Evolutionary conservation across 2,888 invertebrate species (phyloP).

Genomic region (Aphidius colemani): DNA sequence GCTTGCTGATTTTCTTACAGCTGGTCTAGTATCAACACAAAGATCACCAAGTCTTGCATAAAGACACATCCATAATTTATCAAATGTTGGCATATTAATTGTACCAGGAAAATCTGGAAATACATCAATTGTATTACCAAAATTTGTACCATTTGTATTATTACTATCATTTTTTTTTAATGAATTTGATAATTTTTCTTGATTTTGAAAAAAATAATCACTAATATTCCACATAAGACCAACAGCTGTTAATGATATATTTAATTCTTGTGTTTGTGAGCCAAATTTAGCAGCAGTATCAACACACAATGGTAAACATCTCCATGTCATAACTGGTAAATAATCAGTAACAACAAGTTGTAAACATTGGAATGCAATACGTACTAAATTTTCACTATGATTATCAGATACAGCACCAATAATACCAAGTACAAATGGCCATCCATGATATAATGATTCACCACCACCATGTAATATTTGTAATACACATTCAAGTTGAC

Average conservation of each 20-base stretch:
- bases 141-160: not conserved
- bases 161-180: conserved; percentile 58
- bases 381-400: conserved; percentile 89
- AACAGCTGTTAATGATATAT: conserved; percentile 95
- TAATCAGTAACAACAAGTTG: conserved; percentile 95
- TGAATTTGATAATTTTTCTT: conserved; percentile 78
- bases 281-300: conserved; percentile 96
- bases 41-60: conserved; percentile 85
- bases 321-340: conserved; percentile 88
- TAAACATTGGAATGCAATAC: conserved; percentile 94
- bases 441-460: conserved; percentile 89
- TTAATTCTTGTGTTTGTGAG: conserved; percentile 92
- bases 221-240: conserved; percentile 99
- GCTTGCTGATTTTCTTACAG: conserved; percentile 94
- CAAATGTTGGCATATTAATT: conserved; percentile 84
- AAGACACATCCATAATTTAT: conserved; percentile 95
- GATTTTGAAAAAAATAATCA: conserved; percentile 95
- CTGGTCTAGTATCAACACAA: conserved; percentile 93
- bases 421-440: conserved; percentile 92
- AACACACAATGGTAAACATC: conserved; percentile 87
- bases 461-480: conserved; percentile 92
- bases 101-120: conserved; percentile 84
- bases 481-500: conserved; percentile 92
- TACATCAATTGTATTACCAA: conserved; percentile 69
- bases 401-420: conserved; percentile 94